Evolutionary conservation across 2,797 vertebrate genomes (phyloP).

Genomic region (Morus bassanus): DNA sequence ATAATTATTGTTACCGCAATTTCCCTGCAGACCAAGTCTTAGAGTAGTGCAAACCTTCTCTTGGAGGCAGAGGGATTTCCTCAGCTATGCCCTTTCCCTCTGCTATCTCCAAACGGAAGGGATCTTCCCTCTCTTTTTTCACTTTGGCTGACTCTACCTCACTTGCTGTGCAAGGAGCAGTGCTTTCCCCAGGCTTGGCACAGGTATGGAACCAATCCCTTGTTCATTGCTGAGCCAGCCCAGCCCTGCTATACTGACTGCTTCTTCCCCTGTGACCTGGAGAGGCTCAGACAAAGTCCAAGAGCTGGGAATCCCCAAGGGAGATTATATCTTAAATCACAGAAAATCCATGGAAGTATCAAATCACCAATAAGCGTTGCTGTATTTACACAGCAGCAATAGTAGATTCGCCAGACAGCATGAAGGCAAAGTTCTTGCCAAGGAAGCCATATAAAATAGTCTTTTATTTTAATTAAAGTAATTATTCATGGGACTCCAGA

Average conservation of each 20-base stretch:
- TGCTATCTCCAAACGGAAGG: not conserved
- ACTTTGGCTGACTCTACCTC: not conserved
- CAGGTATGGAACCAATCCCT: not conserved
- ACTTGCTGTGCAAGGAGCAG: not conserved
- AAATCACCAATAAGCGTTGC: not conserved
- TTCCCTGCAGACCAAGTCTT: not conserved
- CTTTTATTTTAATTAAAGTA: conserved; percentile 29
- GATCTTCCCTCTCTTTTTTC: not conserved
- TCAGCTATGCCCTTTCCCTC: not conserved
- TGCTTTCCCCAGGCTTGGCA: not conserved
- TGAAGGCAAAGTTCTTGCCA: not conserved
- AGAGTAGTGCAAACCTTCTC: not conserved
- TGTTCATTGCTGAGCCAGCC: not conserved
- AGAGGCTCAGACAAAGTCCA: not conserved
- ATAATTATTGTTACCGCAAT: not conserved
- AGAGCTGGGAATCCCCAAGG: not conserved
- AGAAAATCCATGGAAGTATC: not conserved
- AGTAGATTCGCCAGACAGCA: not conserved
- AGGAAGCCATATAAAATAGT: not conserved
- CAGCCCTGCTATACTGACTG: not conserved
- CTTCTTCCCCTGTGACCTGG: not conserved
- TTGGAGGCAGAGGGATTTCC: not conserved
- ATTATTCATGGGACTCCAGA: conserved; percentile 21
- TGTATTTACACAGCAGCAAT: not conserved
- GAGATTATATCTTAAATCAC: not conserved